These are phyloP conservation scores for Sarcophaga peregrina DNA, from an alignment of 1,140 invertebrate species.

Conservation along the genomic window DNA sequence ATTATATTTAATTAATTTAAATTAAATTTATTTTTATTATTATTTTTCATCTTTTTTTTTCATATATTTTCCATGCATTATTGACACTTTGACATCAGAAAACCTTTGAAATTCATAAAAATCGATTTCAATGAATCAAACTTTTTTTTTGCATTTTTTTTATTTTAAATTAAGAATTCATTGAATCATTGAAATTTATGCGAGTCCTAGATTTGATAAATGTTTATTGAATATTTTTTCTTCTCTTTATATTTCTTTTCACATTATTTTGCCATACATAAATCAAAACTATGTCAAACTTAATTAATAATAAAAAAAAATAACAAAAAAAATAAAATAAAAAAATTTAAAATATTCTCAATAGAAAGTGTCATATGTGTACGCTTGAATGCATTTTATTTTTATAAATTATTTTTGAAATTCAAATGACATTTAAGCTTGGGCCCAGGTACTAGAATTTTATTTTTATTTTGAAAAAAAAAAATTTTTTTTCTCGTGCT, in stretches of 20 bases:
- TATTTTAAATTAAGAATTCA: too few relatives aligned
- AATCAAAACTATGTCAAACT: slow-evolving; percentile 30
- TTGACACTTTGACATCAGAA: not conserved
- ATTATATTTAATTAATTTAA: too few relatives aligned
- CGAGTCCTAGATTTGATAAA: not conserved
- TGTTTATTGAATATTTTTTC: not conserved
- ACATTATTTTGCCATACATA: slow-evolving; percentile 19
- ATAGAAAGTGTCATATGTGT: slow-evolving; percentile 33
- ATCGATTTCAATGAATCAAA: not conserved
- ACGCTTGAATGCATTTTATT: slow-evolving; percentile 8
- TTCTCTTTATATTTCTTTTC: not conserved
- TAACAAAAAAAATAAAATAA: not conserved
- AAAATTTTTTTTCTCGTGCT: too few relatives aligned
- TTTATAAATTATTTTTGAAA: slow-evolving; percentile 29
- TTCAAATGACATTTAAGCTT: slow-evolving; percentile 29
- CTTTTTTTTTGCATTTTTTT: too few relatives aligned
- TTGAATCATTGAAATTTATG: not conserved
- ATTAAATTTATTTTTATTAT: not conserved
- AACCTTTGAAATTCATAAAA: not conserved
- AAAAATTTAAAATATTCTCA: not conserved
- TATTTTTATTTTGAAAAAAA: too few relatives aligned
- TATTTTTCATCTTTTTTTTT: not conserved
- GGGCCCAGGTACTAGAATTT: not conserved
- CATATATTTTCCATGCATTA: not conserved
- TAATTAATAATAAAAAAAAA: slow-evolving; percentile 36